phyloP scores from a whole-genome alignment of 1,140 invertebrate species.

The Dendroctonus valens region DNA sequence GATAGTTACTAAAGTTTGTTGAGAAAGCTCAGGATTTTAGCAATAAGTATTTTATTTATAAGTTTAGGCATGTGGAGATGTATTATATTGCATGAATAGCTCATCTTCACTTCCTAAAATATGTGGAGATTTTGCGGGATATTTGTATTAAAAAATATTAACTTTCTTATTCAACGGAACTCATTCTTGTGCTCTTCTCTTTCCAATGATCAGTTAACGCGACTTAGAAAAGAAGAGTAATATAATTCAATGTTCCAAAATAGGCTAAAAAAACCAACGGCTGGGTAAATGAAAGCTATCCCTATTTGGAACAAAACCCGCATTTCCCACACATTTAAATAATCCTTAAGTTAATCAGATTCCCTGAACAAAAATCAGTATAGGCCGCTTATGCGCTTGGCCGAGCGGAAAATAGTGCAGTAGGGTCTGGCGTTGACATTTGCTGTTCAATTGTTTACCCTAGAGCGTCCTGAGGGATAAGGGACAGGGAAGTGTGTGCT shows the following conservation, averaged over 20 bases:
- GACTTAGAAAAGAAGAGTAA: background rate
- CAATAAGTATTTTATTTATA: no score
- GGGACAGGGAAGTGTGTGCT: slow-evolving; percentile 20
- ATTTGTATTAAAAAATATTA: no score
- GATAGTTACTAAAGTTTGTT: no score
- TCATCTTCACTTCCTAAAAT: no score
- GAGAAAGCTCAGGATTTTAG: no score
- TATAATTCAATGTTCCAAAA: background rate
- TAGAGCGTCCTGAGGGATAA: background rate
- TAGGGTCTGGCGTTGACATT: slow-evolving; percentile 48
- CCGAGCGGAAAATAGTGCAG: slow-evolving; percentile 47
- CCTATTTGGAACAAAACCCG: slow-evolving; percentile 6
- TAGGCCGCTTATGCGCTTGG: slow-evolving; percentile 35
- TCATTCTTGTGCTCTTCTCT: no score
- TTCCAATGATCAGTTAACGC: background rate
- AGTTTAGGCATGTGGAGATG: no score
- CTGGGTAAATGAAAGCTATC: background rate
- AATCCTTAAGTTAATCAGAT: slow-evolving; percentile 33
- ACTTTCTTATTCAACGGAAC: no score
- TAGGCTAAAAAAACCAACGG: background rate
- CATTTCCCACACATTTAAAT: slow-evolving; percentile 23
- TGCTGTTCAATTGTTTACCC: slow-evolving; percentile 46
- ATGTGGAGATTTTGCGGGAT: no score
- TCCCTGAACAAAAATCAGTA: slow-evolving; percentile 27
- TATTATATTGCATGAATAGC: no score